phyloP scores from a whole-genome alignment of 2,888 invertebrate genomes.

The Pachymerium ferrugineum region DNA sequence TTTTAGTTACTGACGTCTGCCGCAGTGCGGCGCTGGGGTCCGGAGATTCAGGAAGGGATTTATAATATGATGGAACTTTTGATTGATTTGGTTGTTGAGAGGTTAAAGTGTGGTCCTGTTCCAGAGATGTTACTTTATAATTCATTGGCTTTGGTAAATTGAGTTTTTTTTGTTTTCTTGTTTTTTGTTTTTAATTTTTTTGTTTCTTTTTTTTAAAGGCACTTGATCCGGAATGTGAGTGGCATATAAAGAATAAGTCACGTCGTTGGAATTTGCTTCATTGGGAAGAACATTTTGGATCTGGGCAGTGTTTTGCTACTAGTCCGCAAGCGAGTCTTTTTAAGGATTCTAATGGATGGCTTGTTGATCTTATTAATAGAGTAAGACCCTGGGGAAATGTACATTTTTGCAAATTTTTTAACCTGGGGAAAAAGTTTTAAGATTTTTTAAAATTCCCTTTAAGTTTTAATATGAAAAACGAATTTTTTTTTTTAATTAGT shows the following conservation, averaged over 20 bases:
- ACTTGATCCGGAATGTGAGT: conserved; percentile 50
- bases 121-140: conserved; percentile 45
- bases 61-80: conserved; percentile 50
- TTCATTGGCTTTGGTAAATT: conserved; percentile 45
- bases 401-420: too few relatives aligned
- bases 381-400: too few relatives aligned
- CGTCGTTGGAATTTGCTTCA: conserved; percentile 33
- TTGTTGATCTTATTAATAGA: conserved; percentile 49
- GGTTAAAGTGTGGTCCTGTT: conserved; percentile 47
- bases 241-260: conserved; percentile 48
- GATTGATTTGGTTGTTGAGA: conserved; percentile 48
- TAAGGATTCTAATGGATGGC: conserved; percentile 49
- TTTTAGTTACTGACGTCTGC: conserved; percentile 47
- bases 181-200: neutral
- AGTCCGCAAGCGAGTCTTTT: conserved; percentile 38
- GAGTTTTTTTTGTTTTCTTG: neutral
- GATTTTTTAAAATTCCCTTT: too few relatives aligned
- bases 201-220: conserved; percentile 42
- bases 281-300: conserved; percentile 46
- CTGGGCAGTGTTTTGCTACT: conserved; percentile 41
- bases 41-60: conserved; percentile 52
- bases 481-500: conserved; percentile 41
- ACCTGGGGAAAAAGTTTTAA: too few relatives aligned
- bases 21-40: conserved; percentile 50
- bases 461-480: neutral